Base-by-base conservation (phyloP, 2,888 invertebrate species). In the Leucophora obtusa region DNA sequence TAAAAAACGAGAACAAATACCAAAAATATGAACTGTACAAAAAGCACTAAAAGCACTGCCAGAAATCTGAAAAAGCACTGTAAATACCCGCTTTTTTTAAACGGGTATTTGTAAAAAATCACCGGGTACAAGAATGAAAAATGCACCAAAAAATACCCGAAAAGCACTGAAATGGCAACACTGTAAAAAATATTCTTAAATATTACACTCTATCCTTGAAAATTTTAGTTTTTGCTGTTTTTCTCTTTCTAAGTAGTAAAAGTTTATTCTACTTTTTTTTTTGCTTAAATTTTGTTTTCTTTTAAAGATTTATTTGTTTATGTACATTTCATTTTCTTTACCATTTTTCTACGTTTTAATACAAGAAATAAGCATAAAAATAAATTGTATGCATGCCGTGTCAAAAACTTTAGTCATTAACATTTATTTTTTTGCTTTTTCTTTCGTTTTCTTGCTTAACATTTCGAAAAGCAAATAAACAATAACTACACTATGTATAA, bases 321-420 rank as follows among this genome's bases (percentile, higher is more conserved):
- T 56, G 2, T 24, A 28, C 14, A 54, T 6, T 38, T 35, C n/a
- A 38, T 38, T 15, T 68, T 47, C 69, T 47, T 56, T 21, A 11
- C 58, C 43, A 14, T 5, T 33, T 28, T 28, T n/a, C 7, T 14
- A 17, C 43, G 63, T 54, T 17, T 54, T 15, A 62, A 38, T 43
- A 62, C 11, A 63, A 51, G 17, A 63, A 72, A 66, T 69, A 65
- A 66, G 56, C 56, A 63, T 63, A 35, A 70, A 69, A 70, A 69
- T 58, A 70, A 71, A 71, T 66, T 66, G 65, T 43, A 65, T 71
- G 65, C 65, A 71, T 66, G 71, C 59, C 71, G 47, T 69, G 70
- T 62, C 60, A 66, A 66, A 66, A 82, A 82, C 75, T 82, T 82
- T 79, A 76, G 82, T 76, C 82, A 82, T 82, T 82, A 82, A 75